Evolutionary conservation across 2,113 vertebrate species (phyloP), one percentile per base, ranked within the genome.

Genomic region (Trogon melanurus): DNA sequence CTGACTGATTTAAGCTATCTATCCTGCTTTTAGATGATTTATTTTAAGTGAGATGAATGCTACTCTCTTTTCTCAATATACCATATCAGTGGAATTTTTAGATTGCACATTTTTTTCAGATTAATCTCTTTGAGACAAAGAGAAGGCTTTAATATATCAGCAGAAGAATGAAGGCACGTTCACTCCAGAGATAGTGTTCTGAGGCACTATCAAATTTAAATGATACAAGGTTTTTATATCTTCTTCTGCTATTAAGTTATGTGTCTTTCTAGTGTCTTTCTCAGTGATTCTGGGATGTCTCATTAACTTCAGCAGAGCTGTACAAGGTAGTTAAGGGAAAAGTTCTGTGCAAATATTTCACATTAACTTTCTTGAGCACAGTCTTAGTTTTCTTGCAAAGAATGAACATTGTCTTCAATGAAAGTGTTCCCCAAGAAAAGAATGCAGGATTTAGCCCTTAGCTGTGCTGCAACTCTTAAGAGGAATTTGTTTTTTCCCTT

Each of bases 181-280:
- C 38, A 65, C 27, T 78, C 44, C 38, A 82, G 47, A 85, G n/a
- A 72, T 78, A 92, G 92, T 48, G 26, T 82, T 73, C 89, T 79
- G 58, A 78, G 67, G 26, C 38, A 91, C 74, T 88, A 90, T 45
- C 64, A 66, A 83, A 85, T 85, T 82, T 73, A 85, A 94, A 93
- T 67, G 10, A 85, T 66, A 64, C 29, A 53, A 78, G 50, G 8
- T 66, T 95, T 95, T 93, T 94, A 88, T 60, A 83, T 60, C 75
- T 86, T 56, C 67, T 69, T 74, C 38, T 94, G 47, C 62, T 82
- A 79, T 89, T 89, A 88, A 89, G 47, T 69, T 72, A 85, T 0
- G 0, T 48, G 34, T 38, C 85, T 83, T 92, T 73, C 67, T 45
- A 51, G 41, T 41, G 41, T 41, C 41, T 41, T 41, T 41, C 41